Evolutionary conservation across 2,113 vertebrate genomes (phyloP).

Genomic region (Tychaedon coryphoeus): DNA sequence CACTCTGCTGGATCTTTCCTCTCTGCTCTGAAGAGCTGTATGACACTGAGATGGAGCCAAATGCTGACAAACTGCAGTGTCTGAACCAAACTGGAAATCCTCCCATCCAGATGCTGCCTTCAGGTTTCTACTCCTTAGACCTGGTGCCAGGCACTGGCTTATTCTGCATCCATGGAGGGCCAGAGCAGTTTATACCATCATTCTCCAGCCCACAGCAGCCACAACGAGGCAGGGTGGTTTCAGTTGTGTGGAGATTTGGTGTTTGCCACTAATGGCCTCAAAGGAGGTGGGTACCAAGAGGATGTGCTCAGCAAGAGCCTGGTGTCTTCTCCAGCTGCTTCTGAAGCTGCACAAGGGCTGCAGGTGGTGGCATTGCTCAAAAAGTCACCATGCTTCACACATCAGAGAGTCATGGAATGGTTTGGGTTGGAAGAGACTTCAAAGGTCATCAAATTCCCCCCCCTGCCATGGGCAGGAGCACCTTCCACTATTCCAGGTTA

Average conservation of each 20-base stretch:
- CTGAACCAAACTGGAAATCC: background rate
- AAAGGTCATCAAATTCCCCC: background rate
- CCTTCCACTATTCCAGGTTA: fast-evolving
- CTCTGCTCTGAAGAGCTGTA: background rate
- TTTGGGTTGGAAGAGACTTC: background rate
- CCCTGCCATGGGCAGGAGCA: background rate
- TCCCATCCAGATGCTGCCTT: background rate
- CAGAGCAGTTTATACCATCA: background rate
- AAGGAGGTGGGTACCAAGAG: background rate
- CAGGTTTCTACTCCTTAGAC: background rate
- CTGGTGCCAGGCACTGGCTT: background rate
- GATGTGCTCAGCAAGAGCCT: background rate
- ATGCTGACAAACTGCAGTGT: fast-evolving
- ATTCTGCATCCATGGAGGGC: background rate
- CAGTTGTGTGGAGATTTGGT: background rate
- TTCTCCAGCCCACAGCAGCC: background rate
- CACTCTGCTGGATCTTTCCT: background rate
- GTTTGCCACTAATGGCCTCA: background rate
- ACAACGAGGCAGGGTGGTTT: background rate
- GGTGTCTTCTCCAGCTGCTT: background rate
- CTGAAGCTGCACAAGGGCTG: background rate
- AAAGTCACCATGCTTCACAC: background rate
- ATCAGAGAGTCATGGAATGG: background rate
- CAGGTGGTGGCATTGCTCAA: background rate
- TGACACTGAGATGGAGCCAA: background rate